Evolutionary conservation across 2,888 invertebrate genomes (phyloP).

Genomic region (Oscheius sp.): DNA sequence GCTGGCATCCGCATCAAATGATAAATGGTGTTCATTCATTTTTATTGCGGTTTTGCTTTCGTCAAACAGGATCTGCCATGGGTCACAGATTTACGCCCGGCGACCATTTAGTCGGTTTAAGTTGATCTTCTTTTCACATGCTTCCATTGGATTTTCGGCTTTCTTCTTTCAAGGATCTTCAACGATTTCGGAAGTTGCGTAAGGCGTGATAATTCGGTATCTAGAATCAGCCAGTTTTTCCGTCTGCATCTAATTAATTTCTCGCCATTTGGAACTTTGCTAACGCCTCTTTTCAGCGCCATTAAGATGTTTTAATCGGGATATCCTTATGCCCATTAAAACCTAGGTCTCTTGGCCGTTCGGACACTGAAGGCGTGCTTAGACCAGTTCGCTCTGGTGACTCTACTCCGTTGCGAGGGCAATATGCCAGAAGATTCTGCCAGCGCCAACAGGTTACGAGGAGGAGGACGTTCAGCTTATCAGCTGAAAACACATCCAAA

Average conservation of each 20-base stretch:
- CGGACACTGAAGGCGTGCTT: too few species aligned
- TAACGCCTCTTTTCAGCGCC: not conserved
- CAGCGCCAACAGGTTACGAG: constrained; percentile 30
- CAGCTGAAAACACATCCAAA: constrained; percentile 19
- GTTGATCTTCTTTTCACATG: constrained; percentile 4
- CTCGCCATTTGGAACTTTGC: constrained; percentile 22
- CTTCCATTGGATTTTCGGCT: not conserved
- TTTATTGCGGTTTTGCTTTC: constrained; percentile 47
- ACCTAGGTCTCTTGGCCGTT: not conserved
- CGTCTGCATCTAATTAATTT: not conserved
- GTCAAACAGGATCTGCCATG: constrained; percentile 24
- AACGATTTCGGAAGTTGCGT: constrained; percentile 1
- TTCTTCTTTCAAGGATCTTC: too few species aligned
- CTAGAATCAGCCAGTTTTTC: constrained; percentile 6
- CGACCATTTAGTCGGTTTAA: constrained; percentile 15
- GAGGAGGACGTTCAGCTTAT: constrained; percentile 34
- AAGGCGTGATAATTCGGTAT: constrained; percentile 22
- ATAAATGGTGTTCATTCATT: constrained; percentile 66
- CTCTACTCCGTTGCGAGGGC: constrained; percentile 22
- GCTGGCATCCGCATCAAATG: too few species aligned
- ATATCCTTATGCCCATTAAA: not conserved
- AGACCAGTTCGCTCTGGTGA: constrained; percentile 18
- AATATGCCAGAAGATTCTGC: constrained; percentile 7
- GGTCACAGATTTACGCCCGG: constrained; percentile 24
- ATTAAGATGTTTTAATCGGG: not conserved